Conservation (phyloP, 92 coral and sea anemone genomes). For the Phenganax subtilis region DNA sequence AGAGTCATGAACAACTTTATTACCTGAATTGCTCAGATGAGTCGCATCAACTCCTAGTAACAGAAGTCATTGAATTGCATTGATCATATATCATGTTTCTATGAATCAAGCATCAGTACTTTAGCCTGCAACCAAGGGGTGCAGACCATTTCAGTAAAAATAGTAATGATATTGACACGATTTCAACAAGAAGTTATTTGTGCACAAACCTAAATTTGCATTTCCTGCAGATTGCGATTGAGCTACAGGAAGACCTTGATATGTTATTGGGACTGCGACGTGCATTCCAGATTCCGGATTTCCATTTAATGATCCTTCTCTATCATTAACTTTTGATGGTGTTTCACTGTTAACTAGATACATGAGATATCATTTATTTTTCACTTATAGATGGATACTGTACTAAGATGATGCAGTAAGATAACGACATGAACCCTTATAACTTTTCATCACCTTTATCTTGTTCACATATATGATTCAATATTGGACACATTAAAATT, state of each 20-base stretch:
- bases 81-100: no score
- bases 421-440: no score
- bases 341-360: neutral
- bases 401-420: no score
- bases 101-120: no score
- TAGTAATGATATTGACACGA: neutral
- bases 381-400: no score
- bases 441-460: neutral
- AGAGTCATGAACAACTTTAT: neutral
- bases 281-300: conserved; percentile 15
- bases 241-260: conserved; percentile 49
- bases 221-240: conserved; percentile 62
- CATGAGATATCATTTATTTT: neutral
- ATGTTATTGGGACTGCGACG: conserved; percentile 50
- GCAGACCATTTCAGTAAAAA: no score
- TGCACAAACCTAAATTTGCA: conserved; percentile 22
- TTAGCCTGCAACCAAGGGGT: no score
- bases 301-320: neutral
- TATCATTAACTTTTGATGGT: neutral
- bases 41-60: no score
- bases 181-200: neutral
- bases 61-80: no score
- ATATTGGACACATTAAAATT: conserved; percentile 21
- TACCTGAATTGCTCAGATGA: no score
- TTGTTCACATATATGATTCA: conserved; percentile 11